phyloP scores from a whole-genome alignment of 2,113 vertebrate genomes.

The Motacilla tschutschensis region DNA sequence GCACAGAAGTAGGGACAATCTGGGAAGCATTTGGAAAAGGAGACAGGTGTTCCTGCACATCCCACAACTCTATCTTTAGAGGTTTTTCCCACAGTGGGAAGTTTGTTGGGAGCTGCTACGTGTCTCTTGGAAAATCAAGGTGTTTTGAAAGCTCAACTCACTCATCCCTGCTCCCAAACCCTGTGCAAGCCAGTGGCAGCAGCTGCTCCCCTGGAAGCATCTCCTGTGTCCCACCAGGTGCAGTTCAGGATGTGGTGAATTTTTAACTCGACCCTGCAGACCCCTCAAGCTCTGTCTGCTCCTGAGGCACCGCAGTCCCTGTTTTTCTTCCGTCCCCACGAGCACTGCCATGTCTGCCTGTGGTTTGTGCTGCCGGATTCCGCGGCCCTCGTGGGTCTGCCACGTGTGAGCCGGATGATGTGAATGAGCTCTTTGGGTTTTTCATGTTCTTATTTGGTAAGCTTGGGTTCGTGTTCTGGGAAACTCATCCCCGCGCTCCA shows the following conservation, averaged over 20 bases:
- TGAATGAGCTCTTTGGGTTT: background rate
- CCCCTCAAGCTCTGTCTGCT: background rate
- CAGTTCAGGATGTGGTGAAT: background rate
- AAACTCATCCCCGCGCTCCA: background rate
- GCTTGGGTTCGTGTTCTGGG: background rate
- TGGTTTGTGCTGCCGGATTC: background rate
- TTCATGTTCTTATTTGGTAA: constrained; percentile 38
- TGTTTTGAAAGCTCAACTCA: background rate
- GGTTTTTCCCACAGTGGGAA: background rate
- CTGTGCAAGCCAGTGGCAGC: background rate
- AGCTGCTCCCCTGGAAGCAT: background rate
- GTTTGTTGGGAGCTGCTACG: background rate
- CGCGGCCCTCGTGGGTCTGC: accelerated
- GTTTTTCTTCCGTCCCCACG: background rate
- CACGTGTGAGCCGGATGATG: background rate
- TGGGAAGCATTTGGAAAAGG: background rate
- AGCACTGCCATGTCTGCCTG: background rate
- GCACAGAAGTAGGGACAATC: background rate
- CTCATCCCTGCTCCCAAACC: background rate
- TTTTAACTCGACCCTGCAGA: background rate
- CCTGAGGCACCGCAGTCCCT: background rate
- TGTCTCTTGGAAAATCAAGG: background rate
- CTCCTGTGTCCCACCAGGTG: background rate
- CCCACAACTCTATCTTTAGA: background rate
- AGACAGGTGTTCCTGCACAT: background rate